Percentiles rank a stretch among this genome's conserved stretches.
These are phyloP conservation scores for Trichonephila clavipes DNA, from an alignment of 1,140 invertebrate species.

Conservation along the genomic window DNA sequence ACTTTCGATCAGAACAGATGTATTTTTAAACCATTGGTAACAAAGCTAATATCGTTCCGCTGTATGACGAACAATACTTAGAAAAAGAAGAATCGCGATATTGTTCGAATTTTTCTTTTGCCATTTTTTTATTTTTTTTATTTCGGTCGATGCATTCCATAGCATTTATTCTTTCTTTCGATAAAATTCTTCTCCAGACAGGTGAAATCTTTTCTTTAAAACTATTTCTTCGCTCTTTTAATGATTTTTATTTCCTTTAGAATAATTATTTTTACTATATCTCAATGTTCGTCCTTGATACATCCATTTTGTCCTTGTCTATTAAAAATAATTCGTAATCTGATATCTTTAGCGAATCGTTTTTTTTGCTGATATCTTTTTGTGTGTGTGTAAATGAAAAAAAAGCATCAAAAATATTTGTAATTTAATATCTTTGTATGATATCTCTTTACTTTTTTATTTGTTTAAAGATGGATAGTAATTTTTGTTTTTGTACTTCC, in stretches of 20 bases:
- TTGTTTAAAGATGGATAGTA: too few relatives aligned
- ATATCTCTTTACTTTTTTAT: too few relatives aligned
- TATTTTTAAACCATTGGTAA: constrained; percentile 58
- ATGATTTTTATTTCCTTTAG: neutral
- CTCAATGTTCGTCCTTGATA: neutral
- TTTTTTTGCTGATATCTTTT: too few relatives aligned
- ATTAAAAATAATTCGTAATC: too few relatives aligned
- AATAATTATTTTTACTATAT: neutral
- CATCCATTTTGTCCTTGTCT: too few relatives aligned
- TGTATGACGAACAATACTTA: neutral
- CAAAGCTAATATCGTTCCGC: constrained; percentile 57
- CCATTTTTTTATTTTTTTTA: neutral
- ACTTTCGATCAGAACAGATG: constrained; percentile 40
- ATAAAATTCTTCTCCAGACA: neutral
- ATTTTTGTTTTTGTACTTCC: too few relatives aligned
- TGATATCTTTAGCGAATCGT: too few relatives aligned
- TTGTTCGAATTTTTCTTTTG: constrained; percentile 17
- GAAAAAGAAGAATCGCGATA: constrained; percentile 30
- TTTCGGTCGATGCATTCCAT: neutral
- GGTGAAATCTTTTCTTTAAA: neutral
- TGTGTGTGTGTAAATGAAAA: too few relatives aligned
- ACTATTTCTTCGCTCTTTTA: neutral
- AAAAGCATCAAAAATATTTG: too few relatives aligned
- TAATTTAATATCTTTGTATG: too few relatives aligned
- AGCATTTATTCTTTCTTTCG: neutral